Conservation (phyloP, 1,140 invertebrate species). For the Augochlora pura region DNA sequence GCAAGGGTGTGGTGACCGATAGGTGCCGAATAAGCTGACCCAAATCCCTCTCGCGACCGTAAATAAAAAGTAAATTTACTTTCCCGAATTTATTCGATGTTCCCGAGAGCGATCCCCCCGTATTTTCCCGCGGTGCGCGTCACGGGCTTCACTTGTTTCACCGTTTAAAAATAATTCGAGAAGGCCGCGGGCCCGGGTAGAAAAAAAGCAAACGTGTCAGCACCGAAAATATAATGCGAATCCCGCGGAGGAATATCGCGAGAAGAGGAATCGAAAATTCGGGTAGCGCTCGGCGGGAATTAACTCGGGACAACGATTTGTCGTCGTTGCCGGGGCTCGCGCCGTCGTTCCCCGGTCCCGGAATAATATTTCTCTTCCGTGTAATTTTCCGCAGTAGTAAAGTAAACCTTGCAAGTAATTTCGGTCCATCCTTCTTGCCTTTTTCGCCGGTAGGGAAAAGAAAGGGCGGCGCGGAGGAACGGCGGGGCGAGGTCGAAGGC, state of each 20-base stretch:
- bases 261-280: not conserved
- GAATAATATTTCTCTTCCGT: conserved; percentile 17
- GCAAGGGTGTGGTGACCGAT: no score
- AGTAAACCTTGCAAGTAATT: conserved; percentile 45
- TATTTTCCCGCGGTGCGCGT: not conserved
- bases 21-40: no score
- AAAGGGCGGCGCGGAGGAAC: not conserved
- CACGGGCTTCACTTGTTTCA: not conserved
- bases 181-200: not conserved
- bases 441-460: conserved; percentile 12
- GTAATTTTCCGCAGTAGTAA: conserved; percentile 26
- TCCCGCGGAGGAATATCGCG: not conserved
- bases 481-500: not conserved
- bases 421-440: conserved; percentile 26
- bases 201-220: conserved; percentile 14
- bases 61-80: not conserved
- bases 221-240: conserved; percentile 4
- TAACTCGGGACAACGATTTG: not conserved
- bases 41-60: not conserved
- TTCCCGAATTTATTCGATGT: not conserved
- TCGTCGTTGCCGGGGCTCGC: not conserved
- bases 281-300: not conserved
- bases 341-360: not conserved
- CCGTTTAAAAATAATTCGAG: conserved; percentile 1
- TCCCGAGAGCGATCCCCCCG: not conserved